These are phyloP conservation scores for Myotis myotis DNA, from an alignment of 2,797 vertebrate species.

Conservation along the genomic window DNA sequence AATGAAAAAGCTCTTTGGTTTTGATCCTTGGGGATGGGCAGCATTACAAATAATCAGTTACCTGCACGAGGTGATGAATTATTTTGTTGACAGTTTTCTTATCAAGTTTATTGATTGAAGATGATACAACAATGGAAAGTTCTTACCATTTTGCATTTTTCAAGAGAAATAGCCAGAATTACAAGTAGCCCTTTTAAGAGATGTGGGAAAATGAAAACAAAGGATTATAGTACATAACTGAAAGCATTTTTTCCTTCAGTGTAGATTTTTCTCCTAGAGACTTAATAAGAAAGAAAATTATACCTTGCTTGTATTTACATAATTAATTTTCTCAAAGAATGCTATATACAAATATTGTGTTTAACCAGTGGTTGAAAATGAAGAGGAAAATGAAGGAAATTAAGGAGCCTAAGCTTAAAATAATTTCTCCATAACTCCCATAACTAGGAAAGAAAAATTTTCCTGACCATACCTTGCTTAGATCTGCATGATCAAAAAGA, in stretches of 20 bases:
- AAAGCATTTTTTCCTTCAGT: constrained; percentile 14
- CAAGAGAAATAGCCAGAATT: constrained; percentile 3
- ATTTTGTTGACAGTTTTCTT: constrained; percentile 11
- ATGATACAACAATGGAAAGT: not conserved
- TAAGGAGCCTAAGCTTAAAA: constrained; percentile 24
- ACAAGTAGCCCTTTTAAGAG: not conserved
- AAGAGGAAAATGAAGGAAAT: not conserved
- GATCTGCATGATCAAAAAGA: not conserved
- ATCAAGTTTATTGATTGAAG: not conserved
- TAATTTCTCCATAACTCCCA: not conserved
- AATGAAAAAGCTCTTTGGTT: not conserved
- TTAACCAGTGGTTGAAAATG: constrained; percentile 22
- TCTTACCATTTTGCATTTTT: constrained; percentile 44
- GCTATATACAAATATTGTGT: not conserved
- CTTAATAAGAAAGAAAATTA: constrained; percentile 21
- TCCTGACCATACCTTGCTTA: not conserved
- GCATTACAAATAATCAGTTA: constrained; percentile 14
- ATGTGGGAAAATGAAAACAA: not conserved
- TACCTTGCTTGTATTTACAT: not conserved
- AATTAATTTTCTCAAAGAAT: not conserved
- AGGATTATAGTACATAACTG: not conserved
- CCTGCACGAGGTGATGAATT: not conserved
- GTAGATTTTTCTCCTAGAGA: constrained; percentile 19
- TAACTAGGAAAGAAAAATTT: not conserved
- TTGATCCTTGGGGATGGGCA: not conserved